These are phyloP conservation scores for Hipposideros larvatus DNA, from an alignment of 2,797 vertebrate species.

Conservation along the genomic window DNA sequence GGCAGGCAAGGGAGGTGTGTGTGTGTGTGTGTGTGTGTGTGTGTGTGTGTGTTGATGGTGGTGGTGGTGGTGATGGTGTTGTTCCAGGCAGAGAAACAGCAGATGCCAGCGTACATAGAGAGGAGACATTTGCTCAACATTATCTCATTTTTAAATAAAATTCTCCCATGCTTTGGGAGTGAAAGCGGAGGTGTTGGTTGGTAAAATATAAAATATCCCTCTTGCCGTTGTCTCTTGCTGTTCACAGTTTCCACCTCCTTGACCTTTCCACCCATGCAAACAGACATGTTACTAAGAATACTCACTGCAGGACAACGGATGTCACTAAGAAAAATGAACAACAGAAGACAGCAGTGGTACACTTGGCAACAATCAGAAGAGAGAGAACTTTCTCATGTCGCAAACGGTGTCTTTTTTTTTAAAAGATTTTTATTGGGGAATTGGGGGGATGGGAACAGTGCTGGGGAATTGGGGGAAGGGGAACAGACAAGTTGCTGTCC, in stretches of 20 bases:
- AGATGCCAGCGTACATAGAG: neutral
- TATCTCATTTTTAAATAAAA: neutral
- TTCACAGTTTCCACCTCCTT: neutral
- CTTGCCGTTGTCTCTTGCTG: neutral
- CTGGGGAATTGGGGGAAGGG: too few relatives aligned
- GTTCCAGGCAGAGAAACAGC: neutral
- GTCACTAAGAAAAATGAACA: neutral
- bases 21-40: too few relatives aligned
- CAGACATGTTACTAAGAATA: neutral
- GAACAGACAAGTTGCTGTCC: too few relatives aligned
- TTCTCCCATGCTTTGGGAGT: neutral
- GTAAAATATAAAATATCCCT: neutral
- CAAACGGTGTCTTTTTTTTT: neutral
- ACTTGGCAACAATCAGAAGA: neutral
- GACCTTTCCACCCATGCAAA: neutral
- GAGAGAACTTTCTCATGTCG: neutral
- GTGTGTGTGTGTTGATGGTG: too few relatives aligned
- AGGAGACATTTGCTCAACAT: neutral
- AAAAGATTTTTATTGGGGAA: too few relatives aligned
- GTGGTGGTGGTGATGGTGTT: rapidly evolving
- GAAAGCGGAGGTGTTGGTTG: neutral
- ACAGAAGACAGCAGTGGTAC: too few relatives aligned
- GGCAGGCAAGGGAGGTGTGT: neutral
- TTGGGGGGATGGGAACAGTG: too few relatives aligned
- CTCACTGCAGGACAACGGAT: neutral